Percentiles rank a stretch among this genome's conserved stretches.
Evolutionary conservation across 2,888 invertebrate species (phyloP).

Genomic region (Ormyrus nitidulus): DNA sequence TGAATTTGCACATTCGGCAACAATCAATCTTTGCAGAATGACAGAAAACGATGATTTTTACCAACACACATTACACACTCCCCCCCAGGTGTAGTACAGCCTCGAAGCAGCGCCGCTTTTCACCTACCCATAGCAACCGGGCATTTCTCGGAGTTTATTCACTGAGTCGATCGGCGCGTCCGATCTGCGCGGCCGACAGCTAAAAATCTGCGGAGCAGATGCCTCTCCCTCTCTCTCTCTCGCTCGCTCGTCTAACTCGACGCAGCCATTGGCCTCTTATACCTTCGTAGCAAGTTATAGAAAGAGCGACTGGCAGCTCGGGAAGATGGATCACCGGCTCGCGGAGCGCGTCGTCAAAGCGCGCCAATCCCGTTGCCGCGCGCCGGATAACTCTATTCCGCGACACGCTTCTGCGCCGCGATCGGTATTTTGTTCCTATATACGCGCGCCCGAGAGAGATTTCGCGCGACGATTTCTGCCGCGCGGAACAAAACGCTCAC

Average conservation of each 20-base stretch:
- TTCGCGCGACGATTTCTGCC: no score
- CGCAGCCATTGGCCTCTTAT: constrained; percentile 14
- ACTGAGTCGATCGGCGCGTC: neutral
- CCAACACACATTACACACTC: no score
- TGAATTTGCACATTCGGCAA: no score
- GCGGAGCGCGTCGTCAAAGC: constrained; percentile 64
- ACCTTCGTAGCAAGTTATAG: neutral
- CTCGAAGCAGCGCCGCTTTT: no score
- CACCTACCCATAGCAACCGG: no score
- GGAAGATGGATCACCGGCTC: constrained; percentile 70
- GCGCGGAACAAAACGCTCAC: no score
- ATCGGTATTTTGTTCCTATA: constrained; percentile 3
- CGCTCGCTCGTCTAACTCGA: neutral
- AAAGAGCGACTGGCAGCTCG: constrained; percentile 59
- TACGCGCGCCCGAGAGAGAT: neutral
- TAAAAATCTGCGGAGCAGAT: neutral
- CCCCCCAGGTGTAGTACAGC: no score
- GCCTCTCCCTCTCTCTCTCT: no score
- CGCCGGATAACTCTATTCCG: constrained; percentile 62
- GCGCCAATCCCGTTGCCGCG: constrained; percentile 57
- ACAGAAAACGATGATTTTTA: no score
- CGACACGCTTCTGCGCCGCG: neutral
- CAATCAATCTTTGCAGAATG: no score
- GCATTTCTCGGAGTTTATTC: neutral
- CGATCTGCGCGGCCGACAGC: constrained; percentile 14